Percentiles rank a stretch among this genome's conserved stretches.
Evolutionary conservation across 2,113 vertebrate genomes (phyloP).

Genomic region (Rhabdomys dilectus): DNA sequence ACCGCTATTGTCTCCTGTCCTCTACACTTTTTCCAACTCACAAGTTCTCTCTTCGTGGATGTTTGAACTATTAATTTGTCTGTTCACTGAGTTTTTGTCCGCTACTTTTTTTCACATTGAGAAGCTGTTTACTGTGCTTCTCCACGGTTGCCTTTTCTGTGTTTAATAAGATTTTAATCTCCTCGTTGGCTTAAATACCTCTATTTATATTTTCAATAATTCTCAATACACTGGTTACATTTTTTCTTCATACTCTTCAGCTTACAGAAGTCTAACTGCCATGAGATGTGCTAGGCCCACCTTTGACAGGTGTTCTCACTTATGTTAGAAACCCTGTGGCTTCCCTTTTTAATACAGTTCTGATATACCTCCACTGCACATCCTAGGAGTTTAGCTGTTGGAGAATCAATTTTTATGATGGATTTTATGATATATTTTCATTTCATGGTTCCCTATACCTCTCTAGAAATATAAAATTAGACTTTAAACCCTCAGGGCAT

Average conservation of each 20-base stretch:
- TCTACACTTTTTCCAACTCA: constrained; percentile 6
- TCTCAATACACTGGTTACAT: background rate
- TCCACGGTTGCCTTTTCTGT: background rate
- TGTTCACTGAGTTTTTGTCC: background rate
- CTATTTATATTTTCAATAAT: constrained; percentile 26
- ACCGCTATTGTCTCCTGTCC: background rate
- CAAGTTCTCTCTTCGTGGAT: constrained; percentile 18
- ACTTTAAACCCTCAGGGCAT: background rate
- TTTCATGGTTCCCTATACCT: background rate
- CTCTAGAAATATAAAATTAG: constrained; percentile 31
- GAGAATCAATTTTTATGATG: constrained; percentile 42
- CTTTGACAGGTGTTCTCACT: background rate
- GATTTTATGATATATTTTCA: constrained; percentile 48
- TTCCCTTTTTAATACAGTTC: constrained; percentile 1
- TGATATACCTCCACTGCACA: background rate
- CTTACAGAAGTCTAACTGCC: background rate
- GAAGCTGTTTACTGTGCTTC: background rate
- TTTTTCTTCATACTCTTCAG: background rate
- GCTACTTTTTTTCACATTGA: background rate
- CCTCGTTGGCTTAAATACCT: background rate
- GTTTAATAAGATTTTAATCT: background rate
- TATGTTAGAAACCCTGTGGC: background rate
- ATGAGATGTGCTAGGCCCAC: background rate
- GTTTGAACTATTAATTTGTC: background rate
- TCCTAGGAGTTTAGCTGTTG: background rate